Base-by-base conservation (phyloP, 2,113 vertebrate species). In the Zapornia atra region DNA sequence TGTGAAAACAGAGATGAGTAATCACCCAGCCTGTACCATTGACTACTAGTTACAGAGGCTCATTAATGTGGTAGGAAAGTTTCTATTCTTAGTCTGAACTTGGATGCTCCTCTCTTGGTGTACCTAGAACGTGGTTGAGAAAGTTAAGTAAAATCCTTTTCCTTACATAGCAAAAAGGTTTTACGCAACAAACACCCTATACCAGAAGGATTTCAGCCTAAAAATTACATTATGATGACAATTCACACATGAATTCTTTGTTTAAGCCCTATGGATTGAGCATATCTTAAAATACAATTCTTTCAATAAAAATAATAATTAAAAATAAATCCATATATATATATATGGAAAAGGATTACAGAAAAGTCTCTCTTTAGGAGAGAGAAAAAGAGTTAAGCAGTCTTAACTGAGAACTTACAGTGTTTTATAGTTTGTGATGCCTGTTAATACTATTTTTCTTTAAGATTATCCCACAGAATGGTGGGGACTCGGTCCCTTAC, bases 121-220 rank as follows among this genome's bases (percentile, higher is more conserved):
- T 24, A 71, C 25, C 82, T 17, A 92, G 64, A 79, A 18, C 0
- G 2, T 79, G 33, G 61, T 21, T 87, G 53, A 69, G 69, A 64
- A 86, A 91, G 76, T 95, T 64, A 91, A 94, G 91, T 89, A 89
- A 91, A 95, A 96, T 79, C 57, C 6, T 38, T 82, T 78, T 84
- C 91, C 96, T 96, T 96, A 92, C 89, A 94, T 91, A 87, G 94
- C 33, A 95, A 73, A 95, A 94, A 96, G 29, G 12, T 94, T 96
- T 92, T 84, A 87, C 69, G 29, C 77, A 84, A 69, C 65, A 94
- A 76, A 53, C 24, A 76, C 60, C 68, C 54, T 73, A 87, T 79
- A 85, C 64, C 69, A 94, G 64, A 95, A 77, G 14, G 57, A 64
- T 69, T 95, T 91, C 53, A 92, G 34, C 21, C 83, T 87, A 71